Base-by-base conservation (phyloP, 2,888 invertebrate genomes). In the Geophilus truncorum region DNA sequence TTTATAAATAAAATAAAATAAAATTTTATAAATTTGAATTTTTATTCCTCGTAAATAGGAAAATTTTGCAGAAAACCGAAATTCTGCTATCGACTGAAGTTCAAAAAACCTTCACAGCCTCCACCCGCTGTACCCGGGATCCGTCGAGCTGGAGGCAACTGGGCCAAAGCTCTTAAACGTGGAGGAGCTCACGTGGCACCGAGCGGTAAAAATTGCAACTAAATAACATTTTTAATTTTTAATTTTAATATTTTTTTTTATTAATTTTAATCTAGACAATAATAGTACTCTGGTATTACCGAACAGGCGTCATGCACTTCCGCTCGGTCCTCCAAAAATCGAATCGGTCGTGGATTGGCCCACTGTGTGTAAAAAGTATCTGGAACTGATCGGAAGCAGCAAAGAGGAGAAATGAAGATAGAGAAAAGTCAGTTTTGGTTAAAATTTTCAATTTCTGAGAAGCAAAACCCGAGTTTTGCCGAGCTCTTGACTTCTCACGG, bases 291-390 rank as follows among this genome's bases (percentile, higher is more conserved):
- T 28, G 28, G 76, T 23, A 25, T n/a, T n/a, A n/a, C n/a, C n/a
- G n/a, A 76, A 15, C 6, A 21, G 78, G n/a, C 3, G 78, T 10
- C 78, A 78, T 15, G 34, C 32, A 5, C 12, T 36, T 25, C 32
- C n/a, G n/a, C n/a, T 25, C 3, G 78, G 78, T n/a, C 78, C 78
- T n/a, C 6, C 78, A 4, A 30, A 36, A 79, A 36, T 82, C 21
- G 82, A 82, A 28, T 80, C 80, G n/a, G 82, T 82, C 1, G 76
- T 82, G 28, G 82, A 82, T 30, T 82, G 82, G 82, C 81, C 75
- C 30, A 18, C 70, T 12, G 82, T 82, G 75, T 81, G 76, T 34
- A 77, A 82, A 25, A 82, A 82, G 32, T 82, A 82, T 40, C 70
- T 82, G 70, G 78, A 70, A 9, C 81, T 82, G 7, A 18, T 23